phyloP scores from a whole-genome alignment of 2,888 invertebrate species.

The Zaprionus obscuricornis region DNA sequence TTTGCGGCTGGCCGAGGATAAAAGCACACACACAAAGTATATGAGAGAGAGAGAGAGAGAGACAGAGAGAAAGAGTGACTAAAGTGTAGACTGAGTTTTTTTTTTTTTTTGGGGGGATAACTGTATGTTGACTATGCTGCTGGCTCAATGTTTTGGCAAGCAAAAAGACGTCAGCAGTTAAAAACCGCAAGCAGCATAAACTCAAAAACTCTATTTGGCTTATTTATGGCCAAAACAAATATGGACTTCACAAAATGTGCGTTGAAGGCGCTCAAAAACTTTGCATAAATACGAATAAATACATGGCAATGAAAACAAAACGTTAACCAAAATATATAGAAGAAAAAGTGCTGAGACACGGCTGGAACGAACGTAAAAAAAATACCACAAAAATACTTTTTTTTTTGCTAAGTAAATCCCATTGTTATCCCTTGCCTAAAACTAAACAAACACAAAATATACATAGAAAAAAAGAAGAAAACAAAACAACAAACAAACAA shows the following conservation, averaged over 20 bases:
- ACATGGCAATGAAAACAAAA: conserved; percentile 64
- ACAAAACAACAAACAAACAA: conserved; percentile 15
- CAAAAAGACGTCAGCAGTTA: conserved; percentile 30
- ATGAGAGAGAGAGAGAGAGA: too few relatives aligned
- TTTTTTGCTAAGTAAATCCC: conserved; percentile 48
- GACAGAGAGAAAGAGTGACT: too few relatives aligned
- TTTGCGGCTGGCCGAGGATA: conserved; percentile 30
- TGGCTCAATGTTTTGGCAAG: not conserved
- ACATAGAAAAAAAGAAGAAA: conserved; percentile 25
- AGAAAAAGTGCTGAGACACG: conserved; percentile 56
- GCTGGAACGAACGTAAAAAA: conserved; percentile 48
- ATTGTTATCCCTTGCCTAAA: conserved; percentile 56
- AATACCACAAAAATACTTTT: conserved; percentile 34
- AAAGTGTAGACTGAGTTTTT: conserved; percentile 28
- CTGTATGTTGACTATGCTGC: conserved; percentile 40
- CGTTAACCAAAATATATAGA: conserved; percentile 67
- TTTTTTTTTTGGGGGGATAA: too few relatives aligned
- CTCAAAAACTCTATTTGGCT: conserved; percentile 34
- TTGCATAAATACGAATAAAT: conserved; percentile 58
- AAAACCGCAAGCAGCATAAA: not conserved
- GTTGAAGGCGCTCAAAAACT: conserved; percentile 53
- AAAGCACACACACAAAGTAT: conserved; percentile 14
- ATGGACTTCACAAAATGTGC: conserved; percentile 46
- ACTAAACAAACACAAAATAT: conserved; percentile 52
- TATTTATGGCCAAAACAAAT: conserved; percentile 54